Percentiles rank a stretch among this genome's conserved stretches.
Conservation (phyloP, 1,140 invertebrate genomes). For the Pogonomyrmex barbatus region DNA sequence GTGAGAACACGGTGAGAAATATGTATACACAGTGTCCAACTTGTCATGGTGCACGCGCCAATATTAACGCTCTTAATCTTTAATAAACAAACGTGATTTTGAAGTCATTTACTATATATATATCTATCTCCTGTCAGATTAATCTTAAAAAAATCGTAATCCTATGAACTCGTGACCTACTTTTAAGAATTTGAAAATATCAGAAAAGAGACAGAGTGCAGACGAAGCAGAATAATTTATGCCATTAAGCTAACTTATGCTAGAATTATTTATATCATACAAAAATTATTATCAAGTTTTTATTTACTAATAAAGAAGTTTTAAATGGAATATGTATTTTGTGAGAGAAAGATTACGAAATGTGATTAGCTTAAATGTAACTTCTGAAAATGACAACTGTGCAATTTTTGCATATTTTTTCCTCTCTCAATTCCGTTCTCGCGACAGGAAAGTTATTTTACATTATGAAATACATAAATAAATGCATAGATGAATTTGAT, state of each 20-base stretch:
- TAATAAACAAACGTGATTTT: neutral
- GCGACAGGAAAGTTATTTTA: neutral
- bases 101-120: neutral
- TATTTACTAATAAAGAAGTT: neutral
- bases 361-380: neutral
- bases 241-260: conserved; percentile 7
- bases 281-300: neutral
- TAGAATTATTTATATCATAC: conserved; percentile 1
- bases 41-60: conserved; percentile 52
- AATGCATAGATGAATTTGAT: conserved; percentile 20
- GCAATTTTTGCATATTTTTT: neutral
- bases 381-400: neutral
- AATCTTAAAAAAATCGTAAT: conserved; percentile 36
- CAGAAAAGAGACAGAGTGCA: neutral
- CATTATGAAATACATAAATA: neutral
- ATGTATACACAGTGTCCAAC: conserved; percentile 54
- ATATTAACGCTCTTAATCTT: conserved; percentile 43
- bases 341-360: neutral
- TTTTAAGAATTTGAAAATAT: conserved; percentile 9
- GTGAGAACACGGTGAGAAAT: neutral
- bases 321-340: neutral
- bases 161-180: neutral
- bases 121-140: neutral
- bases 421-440: neutral
- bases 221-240: conserved; percentile 1